These are phyloP conservation scores for Lycaon pictus DNA, from an alignment of 2,113 vertebrate genomes.

Conservation along the genomic window DNA sequence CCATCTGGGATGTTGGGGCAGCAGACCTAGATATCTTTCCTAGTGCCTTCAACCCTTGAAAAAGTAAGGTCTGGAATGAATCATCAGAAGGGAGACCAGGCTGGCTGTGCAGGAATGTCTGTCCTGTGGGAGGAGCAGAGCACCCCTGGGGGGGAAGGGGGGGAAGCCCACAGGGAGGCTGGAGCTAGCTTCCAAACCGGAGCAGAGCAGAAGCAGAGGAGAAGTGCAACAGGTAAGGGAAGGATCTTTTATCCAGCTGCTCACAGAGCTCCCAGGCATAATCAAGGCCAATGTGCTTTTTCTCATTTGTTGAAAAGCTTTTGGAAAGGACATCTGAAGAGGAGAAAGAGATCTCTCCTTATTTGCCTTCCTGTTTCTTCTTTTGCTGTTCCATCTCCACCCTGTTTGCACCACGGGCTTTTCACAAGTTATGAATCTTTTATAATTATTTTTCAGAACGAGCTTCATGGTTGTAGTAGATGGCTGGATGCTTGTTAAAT, in stretches of 20 bases:
- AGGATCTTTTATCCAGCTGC: not conserved
- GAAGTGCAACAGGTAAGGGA: not conserved
- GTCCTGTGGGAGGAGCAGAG: not conserved
- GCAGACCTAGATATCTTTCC: not conserved
- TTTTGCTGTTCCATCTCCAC: not conserved
- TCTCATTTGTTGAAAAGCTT: not conserved
- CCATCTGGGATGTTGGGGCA: not conserved
- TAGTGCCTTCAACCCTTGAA: not conserved
- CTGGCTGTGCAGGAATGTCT: fast-evolving
- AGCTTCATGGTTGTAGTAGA: not conserved
- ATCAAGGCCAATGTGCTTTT: not conserved
- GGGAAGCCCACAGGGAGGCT: not conserved
- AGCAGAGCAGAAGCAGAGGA: not conserved
- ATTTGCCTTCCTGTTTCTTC: constrained; percentile 2
- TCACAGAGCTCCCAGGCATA: not conserved
- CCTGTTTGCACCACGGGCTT: not conserved
- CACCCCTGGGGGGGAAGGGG: fast-evolving
- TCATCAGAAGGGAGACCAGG: not conserved
- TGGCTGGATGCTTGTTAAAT: constrained; percentile 26
- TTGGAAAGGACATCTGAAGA: constrained; percentile 11
- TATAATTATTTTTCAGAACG: constrained; percentile 49
- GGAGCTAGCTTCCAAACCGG: not conserved
- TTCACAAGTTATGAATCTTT: constrained; percentile 50
- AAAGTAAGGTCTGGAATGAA: not conserved
- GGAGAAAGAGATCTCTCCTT: not conserved